Conservation (phyloP, 2,888 invertebrate species). For the Geophilus truncorum region DNA sequence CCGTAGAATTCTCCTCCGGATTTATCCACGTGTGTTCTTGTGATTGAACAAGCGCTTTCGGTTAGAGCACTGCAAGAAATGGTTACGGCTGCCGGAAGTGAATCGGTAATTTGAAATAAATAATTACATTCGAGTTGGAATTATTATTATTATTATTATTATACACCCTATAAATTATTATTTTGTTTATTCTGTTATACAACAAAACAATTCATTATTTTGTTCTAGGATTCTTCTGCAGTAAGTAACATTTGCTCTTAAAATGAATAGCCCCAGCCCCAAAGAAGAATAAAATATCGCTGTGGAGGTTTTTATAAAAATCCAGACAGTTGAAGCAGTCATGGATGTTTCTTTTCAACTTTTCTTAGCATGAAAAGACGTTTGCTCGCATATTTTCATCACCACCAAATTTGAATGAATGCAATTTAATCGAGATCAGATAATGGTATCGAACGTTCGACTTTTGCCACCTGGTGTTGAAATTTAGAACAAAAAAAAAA, state of each 20-base stretch:
- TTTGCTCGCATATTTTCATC: neutral
- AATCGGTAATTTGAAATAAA: slow-evolving; percentile 40
- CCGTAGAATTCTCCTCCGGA: slow-evolving; percentile 90
- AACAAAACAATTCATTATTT: slow-evolving; percentile 29
- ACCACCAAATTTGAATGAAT: neutral
- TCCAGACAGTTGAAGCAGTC: slow-evolving; percentile 5
- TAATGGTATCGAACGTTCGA: too few species aligned
- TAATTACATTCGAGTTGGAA: neutral
- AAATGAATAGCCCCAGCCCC: slow-evolving; percentile 7
- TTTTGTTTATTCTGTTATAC: neutral
- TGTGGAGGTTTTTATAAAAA: neutral
- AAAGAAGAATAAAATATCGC: slow-evolving; percentile 6
- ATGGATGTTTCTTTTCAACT: neutral
- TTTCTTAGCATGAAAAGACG: neutral
- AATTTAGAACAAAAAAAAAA: too few species aligned
- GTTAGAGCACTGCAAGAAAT: slow-evolving; percentile 97
- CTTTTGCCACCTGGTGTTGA: too few species aligned
- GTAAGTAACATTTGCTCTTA: slow-evolving; percentile 11
- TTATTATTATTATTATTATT: neutral
- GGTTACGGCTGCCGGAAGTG: slow-evolving; percentile 80
- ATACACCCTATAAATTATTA: neutral
- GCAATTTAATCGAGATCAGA: neutral
- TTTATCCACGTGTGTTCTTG: slow-evolving; percentile 96
- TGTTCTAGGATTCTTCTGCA: slow-evolving; percentile 42
- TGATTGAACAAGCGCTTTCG: slow-evolving; percentile 98